Base-by-base conservation (phyloP, 2,888 invertebrate species). In the Ormyrus labotus region DNA sequence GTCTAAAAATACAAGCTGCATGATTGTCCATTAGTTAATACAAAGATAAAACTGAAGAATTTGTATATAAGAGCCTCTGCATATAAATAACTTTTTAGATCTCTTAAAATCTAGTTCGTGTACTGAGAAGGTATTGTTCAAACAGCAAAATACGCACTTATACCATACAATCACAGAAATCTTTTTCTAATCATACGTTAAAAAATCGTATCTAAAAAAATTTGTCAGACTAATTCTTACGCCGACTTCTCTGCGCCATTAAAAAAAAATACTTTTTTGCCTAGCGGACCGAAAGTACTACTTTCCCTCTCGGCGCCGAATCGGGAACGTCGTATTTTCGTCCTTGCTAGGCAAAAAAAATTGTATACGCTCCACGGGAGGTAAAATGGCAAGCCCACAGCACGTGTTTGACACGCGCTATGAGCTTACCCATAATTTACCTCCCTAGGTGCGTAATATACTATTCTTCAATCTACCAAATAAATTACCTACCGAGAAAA, bases 1-100 rank as follows among this genome's bases (percentile, higher is more conserved):
- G 68, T 48, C 69, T 76, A 76, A 68, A 69, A 60, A 60, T 68
- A 68, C 61, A 68, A 75, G 50, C 58, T 61, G 47, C 68, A 19
- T 53, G 8, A 60, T 60, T 67, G 50, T 68, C 45, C 48, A 10
- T 8, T n/a, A 19, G 19, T 19, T 13, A 10, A 71, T 72, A 63
- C 34, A 10, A 69, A 7, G 13, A 13, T 69, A 57, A 13, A 19
- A 58, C 9, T 13, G 11, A 45, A 55, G 19, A 19, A 19, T 19
- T 19, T 19, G 19, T 19, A 19, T 19, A 45, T 55, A 68, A 34
- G 45, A n/a, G 9, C 7, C 8, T 6, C n/a, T 67, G n/a, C 6
- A 68, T 19, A 19, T 6, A 68, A 11, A 68, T 57, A 34, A 61
- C 6, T 19, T 13, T 60, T 60, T 7, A 6, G 19, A 19, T 19